A percentile compares a stretch with the other conserved stretches of the same genome.
phyloP scores from a whole-genome alignment of 2,797 vertebrate genomes.

The Rhinogobio ventralis region DNA sequence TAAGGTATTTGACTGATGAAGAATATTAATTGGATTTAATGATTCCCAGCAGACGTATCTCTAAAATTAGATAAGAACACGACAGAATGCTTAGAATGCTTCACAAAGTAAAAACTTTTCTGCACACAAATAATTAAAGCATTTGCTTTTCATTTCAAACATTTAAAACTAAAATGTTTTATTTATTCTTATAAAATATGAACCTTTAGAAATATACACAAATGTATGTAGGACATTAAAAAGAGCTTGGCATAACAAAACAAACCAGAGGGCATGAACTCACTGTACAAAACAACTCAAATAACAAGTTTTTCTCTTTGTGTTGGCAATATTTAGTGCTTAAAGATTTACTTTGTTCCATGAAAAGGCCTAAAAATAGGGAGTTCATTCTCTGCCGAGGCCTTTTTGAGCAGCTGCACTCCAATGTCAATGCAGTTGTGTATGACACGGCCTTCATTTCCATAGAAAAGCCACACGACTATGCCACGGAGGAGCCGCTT shows the following conservation, averaged over 20 bases:
- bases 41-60: not conserved
- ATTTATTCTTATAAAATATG: conserved; percentile 94
- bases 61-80: not conserved
- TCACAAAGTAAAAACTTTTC: not conserved
- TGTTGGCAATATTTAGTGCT: conserved; percentile 84
- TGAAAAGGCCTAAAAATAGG: conserved; percentile 87
- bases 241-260: conserved; percentile 69
- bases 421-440: conserved; percentile 85
- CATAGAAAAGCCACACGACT: conserved; percentile 91
- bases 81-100: not conserved
- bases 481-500: conserved; percentile 78
- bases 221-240: conserved; percentile 73
- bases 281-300: conserved; percentile 77
- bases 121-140: conserved; percentile 35
- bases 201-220: conserved; percentile 90
- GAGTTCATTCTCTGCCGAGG: conserved; percentile 82
- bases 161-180: conserved; percentile 91
- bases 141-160: conserved; percentile 58
- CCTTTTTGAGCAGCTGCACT: conserved; percentile 79
- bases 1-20: not conserved
- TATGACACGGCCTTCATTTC: conserved; percentile 87
- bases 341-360: conserved; percentile 85
- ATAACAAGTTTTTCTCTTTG: conserved; percentile 56
- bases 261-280: conserved; percentile 66
- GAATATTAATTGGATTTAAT: conserved; percentile 1